Conservation (phyloP, 2,113 vertebrate genomes). For the Takifugu flavidus region DNA sequence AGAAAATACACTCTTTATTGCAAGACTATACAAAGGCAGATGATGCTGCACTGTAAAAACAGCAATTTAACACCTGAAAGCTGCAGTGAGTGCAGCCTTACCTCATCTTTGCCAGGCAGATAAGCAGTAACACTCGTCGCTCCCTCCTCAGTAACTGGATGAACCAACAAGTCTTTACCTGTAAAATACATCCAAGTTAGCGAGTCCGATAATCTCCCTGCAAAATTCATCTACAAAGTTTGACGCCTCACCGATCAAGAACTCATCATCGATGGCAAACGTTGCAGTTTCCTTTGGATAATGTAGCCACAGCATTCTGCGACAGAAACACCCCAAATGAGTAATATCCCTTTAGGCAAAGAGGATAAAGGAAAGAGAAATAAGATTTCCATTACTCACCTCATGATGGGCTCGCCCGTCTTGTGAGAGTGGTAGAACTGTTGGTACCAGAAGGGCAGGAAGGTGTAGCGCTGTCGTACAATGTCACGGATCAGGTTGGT, state of each 20-base stretch:
- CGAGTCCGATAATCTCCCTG: not conserved
- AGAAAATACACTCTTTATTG: not conserved
- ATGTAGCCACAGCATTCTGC: constrained; percentile 86
- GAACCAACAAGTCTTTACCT: constrained; percentile 85
- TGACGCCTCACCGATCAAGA: constrained; percentile 82
- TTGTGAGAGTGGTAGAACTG: constrained; percentile 79
- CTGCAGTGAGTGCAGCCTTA: constrained; percentile 35
- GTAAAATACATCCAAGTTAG: not conserved
- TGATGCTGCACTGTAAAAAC: not conserved
- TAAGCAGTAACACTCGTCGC: constrained; percentile 82
- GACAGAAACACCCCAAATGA: constrained; percentile 17
- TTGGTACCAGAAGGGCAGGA: constrained; percentile 91
- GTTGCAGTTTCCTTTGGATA: constrained; percentile 81
- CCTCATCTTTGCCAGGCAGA: constrained; percentile 85
- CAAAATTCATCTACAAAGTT: not conserved
- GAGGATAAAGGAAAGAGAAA: not conserved
- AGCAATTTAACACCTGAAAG: not conserved
- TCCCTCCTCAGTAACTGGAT: constrained; percentile 85
- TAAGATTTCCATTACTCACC: constrained; percentile 62
- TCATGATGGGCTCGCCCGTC: constrained; percentile 84
- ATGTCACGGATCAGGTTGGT: constrained; percentile 78
- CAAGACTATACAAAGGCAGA: not conserved
- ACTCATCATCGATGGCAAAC: constrained; percentile 84
- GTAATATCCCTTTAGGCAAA: not conserved
- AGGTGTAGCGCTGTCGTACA: constrained; percentile 80